phyloP scores from a whole-genome alignment of 2,113 vertebrate genomes.

The Myrmophylax atrothorax region DNA sequence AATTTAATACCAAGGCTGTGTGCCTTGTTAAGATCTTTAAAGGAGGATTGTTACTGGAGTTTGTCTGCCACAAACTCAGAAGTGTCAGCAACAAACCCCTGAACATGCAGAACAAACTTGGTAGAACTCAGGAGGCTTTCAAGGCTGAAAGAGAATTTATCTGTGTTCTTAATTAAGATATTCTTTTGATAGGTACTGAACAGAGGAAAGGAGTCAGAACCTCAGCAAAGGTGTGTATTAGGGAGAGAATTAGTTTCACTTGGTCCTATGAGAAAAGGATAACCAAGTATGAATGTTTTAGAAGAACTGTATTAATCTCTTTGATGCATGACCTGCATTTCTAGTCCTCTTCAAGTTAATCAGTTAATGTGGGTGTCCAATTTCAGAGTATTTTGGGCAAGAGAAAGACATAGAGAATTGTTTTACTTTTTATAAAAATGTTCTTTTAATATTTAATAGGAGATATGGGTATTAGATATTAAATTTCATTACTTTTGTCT shows the following conservation, averaged over 20 bases:
- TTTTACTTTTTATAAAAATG: conserved; percentile 31
- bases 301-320: background rate
- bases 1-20: background rate
- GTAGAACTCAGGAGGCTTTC: background rate
- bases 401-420: background rate
- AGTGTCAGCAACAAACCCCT: background rate
- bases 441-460: conserved; percentile 32
- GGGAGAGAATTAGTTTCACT: background rate
- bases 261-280: background rate
- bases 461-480: conserved; percentile 6
- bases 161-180: background rate
- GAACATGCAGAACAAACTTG: background rate
- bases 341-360: background rate
- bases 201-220: background rate
- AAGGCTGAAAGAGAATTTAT: background rate
- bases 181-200: background rate
- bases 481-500: conserved; percentile 26
- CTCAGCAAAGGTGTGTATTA: background rate
- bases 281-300: background rate
- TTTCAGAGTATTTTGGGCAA: conserved; percentile 8
- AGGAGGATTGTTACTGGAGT: background rate
- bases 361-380: background rate
- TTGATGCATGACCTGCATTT: background rate
- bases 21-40: background rate
- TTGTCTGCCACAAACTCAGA: background rate